Evolutionary conservation across 2,888 invertebrate genomes (phyloP).

Genomic region (Trypoxylon attenuatum): DNA sequence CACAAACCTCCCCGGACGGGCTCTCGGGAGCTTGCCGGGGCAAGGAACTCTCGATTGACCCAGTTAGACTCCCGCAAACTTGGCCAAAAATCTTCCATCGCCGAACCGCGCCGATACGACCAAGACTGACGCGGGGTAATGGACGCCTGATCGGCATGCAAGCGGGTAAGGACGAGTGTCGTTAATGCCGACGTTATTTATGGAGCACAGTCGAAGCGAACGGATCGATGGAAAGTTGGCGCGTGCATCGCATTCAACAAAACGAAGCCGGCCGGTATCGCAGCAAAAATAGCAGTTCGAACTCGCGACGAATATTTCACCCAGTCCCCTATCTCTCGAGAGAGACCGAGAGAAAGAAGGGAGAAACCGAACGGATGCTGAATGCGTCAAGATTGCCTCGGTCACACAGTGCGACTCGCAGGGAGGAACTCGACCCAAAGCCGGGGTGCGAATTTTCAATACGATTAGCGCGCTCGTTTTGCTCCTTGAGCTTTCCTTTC

Average conservation of each 20-base stretch:
- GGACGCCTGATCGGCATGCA: not conserved
- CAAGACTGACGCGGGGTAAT: no score
- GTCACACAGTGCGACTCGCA: no score
- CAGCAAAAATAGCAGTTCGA: no score
- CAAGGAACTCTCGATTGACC: not conserved
- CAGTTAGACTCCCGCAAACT: not conserved
- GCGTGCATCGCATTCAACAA: no score
- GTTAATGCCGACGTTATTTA: not conserved
- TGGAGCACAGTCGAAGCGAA: not conserved
- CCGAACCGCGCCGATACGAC: no score
- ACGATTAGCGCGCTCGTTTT: conserved; percentile 56
- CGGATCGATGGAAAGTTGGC: not conserved
- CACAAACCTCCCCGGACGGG: not conserved
- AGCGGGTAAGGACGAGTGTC: not conserved
- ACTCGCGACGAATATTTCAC: no score
- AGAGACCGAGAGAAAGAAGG: no score
- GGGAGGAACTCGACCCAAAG: no score
- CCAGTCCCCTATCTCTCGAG: no score
- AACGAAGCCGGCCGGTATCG: not conserved
- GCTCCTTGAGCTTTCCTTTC: conserved; percentile 39
- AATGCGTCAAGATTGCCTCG: no score
- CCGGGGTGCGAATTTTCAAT: conserved; percentile 63
- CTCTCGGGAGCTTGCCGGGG: not conserved
- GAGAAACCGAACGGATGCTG: no score
- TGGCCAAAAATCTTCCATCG: not conserved